Percentiles rank a stretch among this genome's conserved stretches.
These are phyloP conservation scores for Lepus oiostolus DNA, from an alignment of 2,797 vertebrate genomes.

Conservation along the genomic window DNA sequence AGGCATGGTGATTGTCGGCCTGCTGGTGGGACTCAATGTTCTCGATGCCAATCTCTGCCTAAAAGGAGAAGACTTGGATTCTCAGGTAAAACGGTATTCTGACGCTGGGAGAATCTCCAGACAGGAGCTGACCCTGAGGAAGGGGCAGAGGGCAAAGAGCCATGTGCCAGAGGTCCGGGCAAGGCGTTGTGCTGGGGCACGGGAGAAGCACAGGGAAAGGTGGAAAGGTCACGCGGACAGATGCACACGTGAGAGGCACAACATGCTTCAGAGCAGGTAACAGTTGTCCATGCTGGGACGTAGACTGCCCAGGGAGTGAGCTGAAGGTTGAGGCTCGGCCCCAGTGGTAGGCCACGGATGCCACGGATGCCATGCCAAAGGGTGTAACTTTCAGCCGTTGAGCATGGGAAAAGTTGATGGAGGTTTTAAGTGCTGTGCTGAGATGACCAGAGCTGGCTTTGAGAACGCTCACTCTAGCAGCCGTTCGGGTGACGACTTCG, in stretches of 20 bases:
- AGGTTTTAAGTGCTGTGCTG: not conserved
- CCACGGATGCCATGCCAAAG: not conserved
- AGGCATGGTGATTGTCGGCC: slow-evolving; percentile 95
- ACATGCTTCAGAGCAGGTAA: not conserved
- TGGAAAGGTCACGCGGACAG: not conserved
- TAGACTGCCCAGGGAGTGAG: not conserved
- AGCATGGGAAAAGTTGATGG: not conserved
- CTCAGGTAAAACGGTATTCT: slow-evolving; percentile 90
- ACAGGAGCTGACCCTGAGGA: not conserved
- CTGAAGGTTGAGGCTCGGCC: not conserved
- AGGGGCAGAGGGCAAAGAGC: not conserved
- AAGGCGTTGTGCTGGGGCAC: not conserved
- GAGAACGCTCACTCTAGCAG: not conserved
- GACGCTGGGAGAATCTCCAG: not conserved
- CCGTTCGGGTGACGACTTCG: not conserved
- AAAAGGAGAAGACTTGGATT: slow-evolving; percentile 99
- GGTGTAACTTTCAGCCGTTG: not conserved
- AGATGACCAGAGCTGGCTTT: not conserved
- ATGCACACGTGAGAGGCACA: not conserved
- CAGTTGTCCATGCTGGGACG: not conserved
- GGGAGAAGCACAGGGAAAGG: not conserved
- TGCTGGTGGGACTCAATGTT: slow-evolving; percentile 97
- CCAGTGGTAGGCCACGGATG: not conserved
- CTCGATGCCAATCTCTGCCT: slow-evolving; percentile 99
- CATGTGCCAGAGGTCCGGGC: not conserved